Evolutionary conservation across 2,888 invertebrate genomes (phyloP).

Genomic region (Omphaloscelis lunosa): DNA sequence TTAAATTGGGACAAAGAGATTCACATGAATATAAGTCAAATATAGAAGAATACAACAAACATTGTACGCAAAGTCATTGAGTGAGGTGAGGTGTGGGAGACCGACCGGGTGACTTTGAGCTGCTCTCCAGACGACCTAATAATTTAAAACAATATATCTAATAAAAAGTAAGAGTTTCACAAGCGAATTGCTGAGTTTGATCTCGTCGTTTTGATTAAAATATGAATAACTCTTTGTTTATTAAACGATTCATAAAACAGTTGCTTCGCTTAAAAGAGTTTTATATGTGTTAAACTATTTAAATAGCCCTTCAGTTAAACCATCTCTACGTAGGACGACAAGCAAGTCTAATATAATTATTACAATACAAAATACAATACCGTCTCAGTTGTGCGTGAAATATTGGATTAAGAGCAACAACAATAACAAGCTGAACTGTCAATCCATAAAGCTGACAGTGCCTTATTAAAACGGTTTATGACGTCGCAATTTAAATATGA

Average conservation of each 20-base stretch:
- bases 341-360: constrained; percentile 12
- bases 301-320: constrained; percentile 15
- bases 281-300: constrained; percentile 1
- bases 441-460: constrained; percentile 49
- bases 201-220: constrained; percentile 52
- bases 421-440: constrained; percentile 54
- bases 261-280: background rate
- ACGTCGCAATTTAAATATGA: constrained; percentile 52
- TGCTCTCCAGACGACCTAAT: constrained; percentile 87
- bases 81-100: constrained; percentile 76
- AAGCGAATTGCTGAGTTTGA: constrained; percentile 50
- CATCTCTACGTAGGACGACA: no score
- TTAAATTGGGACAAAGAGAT: constrained; percentile 51
- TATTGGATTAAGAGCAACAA: constrained; percentile 51
- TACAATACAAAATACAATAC: constrained; percentile 19
- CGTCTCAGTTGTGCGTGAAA: constrained; percentile 31
- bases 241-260: constrained; percentile 22
- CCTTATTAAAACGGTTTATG: constrained; percentile 58
- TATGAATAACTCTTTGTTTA: constrained; percentile 24
- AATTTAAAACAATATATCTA: constrained; percentile 76
- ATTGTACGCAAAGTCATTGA: constrained; percentile 70
- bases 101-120: constrained; percentile 84
- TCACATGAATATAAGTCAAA: constrained; percentile 50
- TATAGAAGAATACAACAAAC: constrained; percentile 58
- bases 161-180: constrained; percentile 63